These are phyloP conservation scores for Seira musarum DNA, from an alignment of 2,888 invertebrate species.

Conservation along the genomic window DNA sequence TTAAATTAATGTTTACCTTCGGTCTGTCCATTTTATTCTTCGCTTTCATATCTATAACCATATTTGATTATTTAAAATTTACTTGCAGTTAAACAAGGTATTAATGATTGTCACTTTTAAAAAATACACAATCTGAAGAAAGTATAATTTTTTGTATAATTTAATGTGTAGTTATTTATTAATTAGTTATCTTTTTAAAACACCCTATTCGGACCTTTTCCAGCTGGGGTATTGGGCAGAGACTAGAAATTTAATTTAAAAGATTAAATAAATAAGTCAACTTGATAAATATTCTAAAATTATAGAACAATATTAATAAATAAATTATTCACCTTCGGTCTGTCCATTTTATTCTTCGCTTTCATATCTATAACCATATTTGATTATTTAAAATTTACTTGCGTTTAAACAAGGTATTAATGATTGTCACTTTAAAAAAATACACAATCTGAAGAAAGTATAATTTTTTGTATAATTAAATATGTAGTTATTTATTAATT, in stretches of 20 bases:
- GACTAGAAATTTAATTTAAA: conserved; percentile 8
- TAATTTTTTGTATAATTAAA: not conserved
- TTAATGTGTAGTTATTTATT: not conserved
- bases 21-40: too few relatives aligned
- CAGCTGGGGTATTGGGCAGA: conserved; percentile 20
- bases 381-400: not conserved
- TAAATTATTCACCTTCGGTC: conserved; percentile 19
- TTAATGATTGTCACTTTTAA: not conserved
- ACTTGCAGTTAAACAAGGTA: not conserved
- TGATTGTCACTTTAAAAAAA: not conserved
- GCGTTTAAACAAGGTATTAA: not conserved
- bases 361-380: conserved; percentile 42
- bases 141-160: not conserved
- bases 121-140: too few relatives aligned
- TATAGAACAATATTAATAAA: not conserved
- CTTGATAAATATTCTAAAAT: not conserved
- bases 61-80: too few relatives aligned
- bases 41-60: too few relatives aligned
- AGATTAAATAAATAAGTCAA: not conserved
- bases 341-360: conserved; percentile 33
- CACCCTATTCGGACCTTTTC: not conserved
- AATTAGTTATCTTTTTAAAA: not conserved
- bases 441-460: too few relatives aligned
- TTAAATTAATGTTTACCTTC: not conserved
- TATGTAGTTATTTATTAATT: not conserved